Base-by-base conservation (phyloP, 2,888 invertebrate species). In the Dilophus febrilis region DNA sequence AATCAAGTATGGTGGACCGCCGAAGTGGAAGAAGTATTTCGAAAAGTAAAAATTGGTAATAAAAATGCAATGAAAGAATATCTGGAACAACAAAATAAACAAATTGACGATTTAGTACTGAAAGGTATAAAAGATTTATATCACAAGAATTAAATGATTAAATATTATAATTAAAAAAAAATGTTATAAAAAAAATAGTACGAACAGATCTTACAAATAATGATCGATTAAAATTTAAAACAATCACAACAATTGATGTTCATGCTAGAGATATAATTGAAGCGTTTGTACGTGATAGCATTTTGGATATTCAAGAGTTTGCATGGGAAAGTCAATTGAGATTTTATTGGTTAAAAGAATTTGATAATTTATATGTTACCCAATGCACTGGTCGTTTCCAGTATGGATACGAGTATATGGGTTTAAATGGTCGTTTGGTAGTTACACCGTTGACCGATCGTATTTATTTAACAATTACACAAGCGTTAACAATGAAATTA, bases 1-100 rank as follows among this genome's bases (percentile, higher is more conserved):
- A 87, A 87, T 65, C 82, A 84, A 51, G 80, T 92, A 2, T 92
- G 91, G 91, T 92, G 91, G 91, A 92, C 91, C 0, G 86, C 86
- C 7, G 91, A 92, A 58, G 87, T 90, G 0, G 92, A 92, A 54
- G 83, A 91, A 54, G 84, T 87, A 0, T 91, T 92, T 56, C 61
- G 57, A 4, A 77, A 73, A 53, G 52, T 65, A 2, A 65, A 71
- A 7, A 70, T 69, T 44, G 86, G 90, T 3, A 73, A 80, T 47
- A 86, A 88, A 57, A 66, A 80, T 11, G 86, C 88, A 0, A 88
- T 92, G 86, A 91, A 90, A 61, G 81, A 88, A 53, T 88, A 88
- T 57, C 66, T 91, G 22, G 68, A 71, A 48, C 51, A 54, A 36
- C 72, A 84, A 42, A 91, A 91, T 53, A 68, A 68, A 42, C 90